Conservation (phyloP, 2,113 vertebrate species). For the Lipotes vexillifer region DNA sequence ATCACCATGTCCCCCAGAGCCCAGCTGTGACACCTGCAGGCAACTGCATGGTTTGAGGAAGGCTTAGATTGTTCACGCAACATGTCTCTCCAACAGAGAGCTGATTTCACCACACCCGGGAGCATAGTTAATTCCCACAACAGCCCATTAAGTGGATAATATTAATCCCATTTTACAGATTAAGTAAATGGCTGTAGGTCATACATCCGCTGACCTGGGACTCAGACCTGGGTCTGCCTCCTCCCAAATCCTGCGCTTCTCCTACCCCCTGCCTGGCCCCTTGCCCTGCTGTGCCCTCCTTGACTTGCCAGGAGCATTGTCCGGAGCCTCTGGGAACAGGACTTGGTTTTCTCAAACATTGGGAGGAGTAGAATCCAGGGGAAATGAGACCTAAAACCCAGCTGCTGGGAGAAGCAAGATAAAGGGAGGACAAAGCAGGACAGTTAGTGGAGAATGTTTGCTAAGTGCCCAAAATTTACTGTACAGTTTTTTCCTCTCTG, state of each 20-base stretch:
- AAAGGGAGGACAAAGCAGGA: too few relatives aligned
- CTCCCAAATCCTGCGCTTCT: background rate
- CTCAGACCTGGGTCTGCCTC: background rate
- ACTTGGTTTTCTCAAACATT: background rate
- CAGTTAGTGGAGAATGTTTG: accelerated
- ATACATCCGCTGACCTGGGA: background rate
- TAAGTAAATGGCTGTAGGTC: too few relatives aligned
- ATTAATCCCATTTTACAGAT: background rate
- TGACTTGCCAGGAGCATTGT: background rate
- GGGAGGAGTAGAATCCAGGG: background rate
- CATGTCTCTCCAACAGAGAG: background rate
- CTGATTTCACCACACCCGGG: background rate
- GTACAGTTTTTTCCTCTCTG: background rate
- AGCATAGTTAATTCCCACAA: background rate
- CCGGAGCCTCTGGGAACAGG: background rate
- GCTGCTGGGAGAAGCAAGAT: background rate
- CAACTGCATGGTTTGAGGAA: background rate
- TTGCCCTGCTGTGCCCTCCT: background rate
- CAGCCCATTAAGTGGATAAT: background rate
- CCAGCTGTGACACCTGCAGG: background rate
- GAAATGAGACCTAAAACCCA: background rate
- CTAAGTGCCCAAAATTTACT: accelerated
- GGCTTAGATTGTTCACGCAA: background rate
- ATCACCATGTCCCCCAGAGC: background rate
- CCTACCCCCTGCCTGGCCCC: background rate